Conservation (phyloP, 2,113 vertebrate species). For the Rhabdomys dilectus region DNA sequence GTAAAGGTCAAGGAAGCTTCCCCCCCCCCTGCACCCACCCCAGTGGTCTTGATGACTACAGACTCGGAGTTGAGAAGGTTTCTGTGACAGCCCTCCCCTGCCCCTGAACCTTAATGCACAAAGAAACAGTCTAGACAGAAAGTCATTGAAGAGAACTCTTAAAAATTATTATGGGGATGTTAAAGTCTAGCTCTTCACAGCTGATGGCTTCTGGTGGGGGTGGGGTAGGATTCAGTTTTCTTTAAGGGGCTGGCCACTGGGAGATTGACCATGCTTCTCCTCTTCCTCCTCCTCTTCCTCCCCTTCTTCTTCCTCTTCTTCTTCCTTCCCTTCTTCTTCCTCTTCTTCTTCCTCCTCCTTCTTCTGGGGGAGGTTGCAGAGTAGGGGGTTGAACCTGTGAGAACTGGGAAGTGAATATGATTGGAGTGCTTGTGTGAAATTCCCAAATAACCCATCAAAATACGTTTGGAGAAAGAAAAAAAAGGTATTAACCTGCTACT, state of each 20-base stretch:
- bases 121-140: background rate
- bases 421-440: too few relatives aligned
- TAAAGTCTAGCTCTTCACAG: background rate
- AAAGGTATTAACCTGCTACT: background rate
- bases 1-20: too few relatives aligned
- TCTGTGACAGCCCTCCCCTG: background rate
- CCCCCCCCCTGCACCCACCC: too few relatives aligned
- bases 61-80: background rate
- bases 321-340: too few relatives aligned
- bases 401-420: too few relatives aligned
- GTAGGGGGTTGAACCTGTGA: too few relatives aligned
- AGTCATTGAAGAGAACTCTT: background rate
- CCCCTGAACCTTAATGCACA: background rate
- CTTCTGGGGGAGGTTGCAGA: too few relatives aligned
- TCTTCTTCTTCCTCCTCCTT: too few relatives aligned
- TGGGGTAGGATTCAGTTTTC: background rate
- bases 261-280: background rate
- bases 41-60: background rate
- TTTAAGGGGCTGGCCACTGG: background rate
- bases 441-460: too few relatives aligned
- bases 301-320: too few relatives aligned
- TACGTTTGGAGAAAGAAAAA: too few relatives aligned
- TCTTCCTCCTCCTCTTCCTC: too few relatives aligned
- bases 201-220: background rate
- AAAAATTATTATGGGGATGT: background rate